phyloP scores from a whole-genome alignment of 2,113 vertebrate species.

The Crypturellus undulatus region DNA sequence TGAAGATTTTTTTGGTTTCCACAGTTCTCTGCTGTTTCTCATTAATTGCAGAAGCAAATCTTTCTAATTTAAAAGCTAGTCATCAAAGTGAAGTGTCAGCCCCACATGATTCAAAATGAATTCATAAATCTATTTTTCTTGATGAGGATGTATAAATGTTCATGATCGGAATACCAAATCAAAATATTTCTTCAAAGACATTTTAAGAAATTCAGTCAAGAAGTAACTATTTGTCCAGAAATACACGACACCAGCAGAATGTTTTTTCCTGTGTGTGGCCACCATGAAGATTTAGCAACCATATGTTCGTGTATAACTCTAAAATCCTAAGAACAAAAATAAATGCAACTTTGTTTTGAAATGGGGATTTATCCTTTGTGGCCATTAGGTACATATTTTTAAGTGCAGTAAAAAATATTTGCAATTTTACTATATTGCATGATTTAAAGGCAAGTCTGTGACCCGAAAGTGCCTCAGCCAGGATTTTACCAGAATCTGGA shows the following conservation, averaged over 20 bases:
- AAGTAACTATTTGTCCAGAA: neutral
- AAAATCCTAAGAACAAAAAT: neutral
- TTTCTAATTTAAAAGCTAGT: slow-evolving; percentile 56
- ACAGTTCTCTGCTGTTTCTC: neutral
- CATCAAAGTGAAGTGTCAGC: neutral
- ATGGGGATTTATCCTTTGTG: neutral
- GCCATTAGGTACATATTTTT: neutral
- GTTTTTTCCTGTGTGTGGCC: neutral
- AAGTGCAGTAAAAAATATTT: neutral
- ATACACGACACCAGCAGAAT: neutral
- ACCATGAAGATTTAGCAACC: neutral
- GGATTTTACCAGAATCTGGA: neutral
- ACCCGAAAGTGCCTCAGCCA: neutral
- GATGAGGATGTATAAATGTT: neutral
- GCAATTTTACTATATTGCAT: neutral
- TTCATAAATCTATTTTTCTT: neutral
- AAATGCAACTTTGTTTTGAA: neutral
- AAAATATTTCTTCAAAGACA: neutral
- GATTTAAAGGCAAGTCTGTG: neutral
- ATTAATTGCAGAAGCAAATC: slow-evolving; percentile 9
- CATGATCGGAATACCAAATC: neutral
- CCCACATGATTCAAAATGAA: neutral
- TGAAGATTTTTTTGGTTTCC: neutral
- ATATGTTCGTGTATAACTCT: neutral
- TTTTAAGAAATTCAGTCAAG: neutral